Evolutionary conservation across 2,888 invertebrate species (phyloP).

Genomic region (Melanophora roralis): DNA sequence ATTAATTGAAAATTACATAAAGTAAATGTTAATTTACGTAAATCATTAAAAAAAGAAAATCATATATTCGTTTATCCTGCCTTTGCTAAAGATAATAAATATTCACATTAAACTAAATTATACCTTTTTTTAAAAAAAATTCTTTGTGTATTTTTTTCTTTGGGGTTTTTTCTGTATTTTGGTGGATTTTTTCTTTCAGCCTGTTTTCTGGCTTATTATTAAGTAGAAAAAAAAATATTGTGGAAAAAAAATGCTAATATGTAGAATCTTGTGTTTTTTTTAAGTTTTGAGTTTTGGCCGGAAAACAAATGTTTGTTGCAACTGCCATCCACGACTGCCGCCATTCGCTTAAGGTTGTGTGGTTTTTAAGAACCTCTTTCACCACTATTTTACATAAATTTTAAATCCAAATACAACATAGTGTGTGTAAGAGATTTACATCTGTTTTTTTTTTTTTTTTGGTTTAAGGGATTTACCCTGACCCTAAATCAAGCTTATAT

Average conservation of each 20-base stretch:
- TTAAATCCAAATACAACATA: conserved; percentile 3
- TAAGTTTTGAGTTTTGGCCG: conserved; percentile 46
- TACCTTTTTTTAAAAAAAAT: conserved; percentile 68
- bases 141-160: conserved; percentile 8
- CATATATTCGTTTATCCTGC: neutral
- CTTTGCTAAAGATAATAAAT: conserved; percentile 71
- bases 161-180: neutral
- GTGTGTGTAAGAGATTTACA: neutral
- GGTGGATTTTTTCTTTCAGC: conserved; percentile 43
- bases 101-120: conserved; percentile 77
- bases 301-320: conserved; percentile 46
- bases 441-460: neutral
- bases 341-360: conserved; percentile 12
- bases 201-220: conserved; percentile 44
- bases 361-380: conserved; percentile 29
- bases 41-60: neutral
- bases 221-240: conserved; percentile 49
- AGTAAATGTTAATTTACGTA: conserved; percentile 53
- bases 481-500: conserved; percentile 62
- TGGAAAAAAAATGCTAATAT: conserved; percentile 40
- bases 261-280: conserved; percentile 18
- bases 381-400: neutral
- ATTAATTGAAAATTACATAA: conserved; percentile 62
- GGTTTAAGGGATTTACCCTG: conserved; percentile 59
- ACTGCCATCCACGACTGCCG: conserved; percentile 1